A percentile compares a stretch with the other conserved stretches of the same genome.
Conservation (phyloP, 2,888 invertebrate species). For the Hypena proboscidalis region DNA sequence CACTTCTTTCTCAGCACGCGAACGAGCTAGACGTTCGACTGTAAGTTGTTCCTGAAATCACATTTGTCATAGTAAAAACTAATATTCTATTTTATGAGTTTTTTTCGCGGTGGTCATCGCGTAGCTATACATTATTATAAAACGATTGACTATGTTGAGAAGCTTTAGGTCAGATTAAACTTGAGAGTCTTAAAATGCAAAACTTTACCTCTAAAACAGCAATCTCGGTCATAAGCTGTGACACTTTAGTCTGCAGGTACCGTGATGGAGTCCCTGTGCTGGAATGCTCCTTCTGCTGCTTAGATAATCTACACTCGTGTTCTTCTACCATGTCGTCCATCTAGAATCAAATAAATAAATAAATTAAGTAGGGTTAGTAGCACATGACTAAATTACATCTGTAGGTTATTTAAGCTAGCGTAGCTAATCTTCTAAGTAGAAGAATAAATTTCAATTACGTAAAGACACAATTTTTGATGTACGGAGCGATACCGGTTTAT, state of each 20-base stretch:
- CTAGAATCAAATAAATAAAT: slow-evolving; percentile 40
- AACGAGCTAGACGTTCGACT: slow-evolving; percentile 58
- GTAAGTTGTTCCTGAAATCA: slow-evolving; percentile 60
- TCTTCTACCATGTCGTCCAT: slow-evolving; percentile 71
- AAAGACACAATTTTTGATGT: no score
- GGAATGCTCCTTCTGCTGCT: no score
- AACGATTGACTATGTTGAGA: no score
- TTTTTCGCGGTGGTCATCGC: no score
- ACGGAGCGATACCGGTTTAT: no score
- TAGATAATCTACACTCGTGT: slow-evolving; percentile 57
- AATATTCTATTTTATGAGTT: slow-evolving; percentile 2
- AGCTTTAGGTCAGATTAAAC: no score
- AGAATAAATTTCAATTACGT: no score
- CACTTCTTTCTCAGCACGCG: slow-evolving; percentile 62
- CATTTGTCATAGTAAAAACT: neutral
- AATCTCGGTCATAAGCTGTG: slow-evolving; percentile 59
- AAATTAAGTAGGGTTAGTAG: neutral
- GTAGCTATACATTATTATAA: no score
- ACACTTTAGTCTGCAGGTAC: slow-evolving; percentile 51
- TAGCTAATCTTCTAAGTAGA: no score
- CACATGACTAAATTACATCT: no score
- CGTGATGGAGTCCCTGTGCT: slow-evolving; percentile 45
- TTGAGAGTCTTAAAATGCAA: no score
- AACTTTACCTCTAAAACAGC: slow-evolving; percentile 67
- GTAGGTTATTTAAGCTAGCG: no score